These are phyloP conservation scores for Tridacna crocea DNA, from an alignment of 2,888 invertebrate species.

Conservation along the genomic window DNA sequence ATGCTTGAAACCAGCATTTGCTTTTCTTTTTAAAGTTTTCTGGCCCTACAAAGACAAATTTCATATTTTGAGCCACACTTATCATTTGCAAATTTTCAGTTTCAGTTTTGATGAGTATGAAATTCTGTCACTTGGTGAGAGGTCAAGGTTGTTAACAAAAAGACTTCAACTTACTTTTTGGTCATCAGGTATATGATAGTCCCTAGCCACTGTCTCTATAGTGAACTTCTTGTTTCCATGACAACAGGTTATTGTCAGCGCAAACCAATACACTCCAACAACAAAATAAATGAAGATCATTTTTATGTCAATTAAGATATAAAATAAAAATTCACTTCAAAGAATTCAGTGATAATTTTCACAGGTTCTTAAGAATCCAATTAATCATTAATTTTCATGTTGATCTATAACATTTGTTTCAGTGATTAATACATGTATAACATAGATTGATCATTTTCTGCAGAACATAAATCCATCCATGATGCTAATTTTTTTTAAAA, in stretches of 20 bases:
- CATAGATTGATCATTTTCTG: too few relatives aligned
- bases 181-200: conserved; percentile 17
- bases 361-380: too few relatives aligned
- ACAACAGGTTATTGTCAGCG: neutral
- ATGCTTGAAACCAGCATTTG: neutral
- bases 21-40: neutral
- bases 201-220: neutral
- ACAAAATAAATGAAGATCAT: neutral
- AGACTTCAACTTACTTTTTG: conserved; percentile 2
- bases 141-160: neutral
- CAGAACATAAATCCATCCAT: too few relatives aligned
- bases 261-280: neutral
- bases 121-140: neutral
- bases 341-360: too few relatives aligned
- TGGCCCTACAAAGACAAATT: neutral
- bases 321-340: too few relatives aligned
- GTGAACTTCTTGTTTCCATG: neutral
- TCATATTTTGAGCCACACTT: neutral
- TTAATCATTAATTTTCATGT: too few relatives aligned
- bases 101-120: neutral
- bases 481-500: too few relatives aligned
- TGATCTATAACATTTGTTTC: too few relatives aligned
- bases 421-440: too few relatives aligned
- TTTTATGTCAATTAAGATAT: neutral
- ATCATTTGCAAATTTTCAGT: neutral